A percentile compares a stretch with the other conserved stretches of the same genome.
Conservation (phyloP, 53 echinoderm and acorn worm genomes). For the Crossaster papposus region DNA sequence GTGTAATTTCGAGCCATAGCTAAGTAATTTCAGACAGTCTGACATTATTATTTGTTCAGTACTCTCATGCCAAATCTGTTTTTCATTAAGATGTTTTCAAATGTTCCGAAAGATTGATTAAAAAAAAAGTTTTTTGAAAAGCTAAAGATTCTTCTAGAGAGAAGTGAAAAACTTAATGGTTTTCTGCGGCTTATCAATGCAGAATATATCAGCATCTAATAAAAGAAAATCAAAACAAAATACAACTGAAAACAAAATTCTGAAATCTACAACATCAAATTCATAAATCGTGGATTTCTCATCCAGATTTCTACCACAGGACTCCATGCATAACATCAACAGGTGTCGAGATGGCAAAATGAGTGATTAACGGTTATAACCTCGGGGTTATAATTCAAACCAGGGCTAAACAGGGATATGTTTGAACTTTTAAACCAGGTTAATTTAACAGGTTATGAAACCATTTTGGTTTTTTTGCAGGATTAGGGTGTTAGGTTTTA, state of each 20-base stretch:
- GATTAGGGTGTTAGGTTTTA: not conserved
- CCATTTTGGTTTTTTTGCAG: not conserved
- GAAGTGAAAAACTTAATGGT: not conserved
- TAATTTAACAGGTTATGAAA: not conserved
- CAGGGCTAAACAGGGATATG: not conserved
- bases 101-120: no score
- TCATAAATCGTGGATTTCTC: not conserved
- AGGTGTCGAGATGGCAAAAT: constrained; percentile 55
- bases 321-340: constrained; percentile 38
- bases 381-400: not conserved
- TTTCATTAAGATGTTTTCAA: no score
- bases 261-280: constrained; percentile 27
- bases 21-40: no score
- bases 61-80: no score
- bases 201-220: not conserved
- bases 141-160: not conserved
- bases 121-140: no score
- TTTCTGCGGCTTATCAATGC: not conserved
- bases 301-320: constrained; percentile 16
- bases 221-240: not conserved
- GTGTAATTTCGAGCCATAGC: no score
- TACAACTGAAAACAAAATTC: not conserved
- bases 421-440: not conserved
- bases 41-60: no score
- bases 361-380: constrained; percentile 20